Conservation (phyloP, 2,888 invertebrate species). For the Lampropteryx suffumata region DNA sequence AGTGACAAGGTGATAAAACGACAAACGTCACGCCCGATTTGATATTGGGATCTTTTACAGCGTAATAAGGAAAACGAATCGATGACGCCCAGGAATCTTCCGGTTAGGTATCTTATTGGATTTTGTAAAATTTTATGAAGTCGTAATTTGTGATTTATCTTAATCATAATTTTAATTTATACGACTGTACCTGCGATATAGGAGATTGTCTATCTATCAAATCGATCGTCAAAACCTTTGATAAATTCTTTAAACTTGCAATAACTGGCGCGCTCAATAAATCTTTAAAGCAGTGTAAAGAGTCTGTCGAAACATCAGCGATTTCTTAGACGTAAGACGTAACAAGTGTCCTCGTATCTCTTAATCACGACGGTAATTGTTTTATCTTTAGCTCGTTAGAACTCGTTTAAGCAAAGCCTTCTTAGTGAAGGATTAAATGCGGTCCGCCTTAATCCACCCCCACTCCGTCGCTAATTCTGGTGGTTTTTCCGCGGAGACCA, state of each 20-base stretch:
- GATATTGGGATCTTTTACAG: constrained; percentile 71
- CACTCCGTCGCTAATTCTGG: constrained; percentile 78
- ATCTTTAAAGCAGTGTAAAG: constrained; percentile 14
- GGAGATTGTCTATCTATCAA: no score
- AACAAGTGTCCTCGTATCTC: constrained; percentile 82
- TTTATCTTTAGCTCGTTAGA: constrained; percentile 83
- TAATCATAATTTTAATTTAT: constrained; percentile 15
- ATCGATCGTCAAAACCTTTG: no score
- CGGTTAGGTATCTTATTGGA: constrained; percentile 53
- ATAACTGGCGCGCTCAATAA: background rate
- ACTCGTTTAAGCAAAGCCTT: constrained; percentile 83
- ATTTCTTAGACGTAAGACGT: constrained; percentile 66
- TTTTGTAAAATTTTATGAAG: constrained; percentile 42
- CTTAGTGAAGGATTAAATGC: constrained; percentile 83
- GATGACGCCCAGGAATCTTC: constrained; percentile 45
- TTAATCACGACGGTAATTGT: constrained; percentile 82
- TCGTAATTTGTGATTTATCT: constrained; percentile 11
- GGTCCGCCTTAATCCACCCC: constrained; percentile 80
- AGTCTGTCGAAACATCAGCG: constrained; percentile 46
- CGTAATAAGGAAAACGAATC: constrained; percentile 62
- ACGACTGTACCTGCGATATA: background rate
- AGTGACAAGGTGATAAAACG: constrained; percentile 76
- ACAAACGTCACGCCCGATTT: constrained; percentile 71
- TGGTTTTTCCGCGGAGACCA: constrained; percentile 79
- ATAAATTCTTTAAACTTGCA: background rate